A percentile compares a stretch with the other conserved stretches of the same genome.
Conservation (phyloP, 2,888 invertebrate genomes). For the Sylvicola fuscatus region DNA sequence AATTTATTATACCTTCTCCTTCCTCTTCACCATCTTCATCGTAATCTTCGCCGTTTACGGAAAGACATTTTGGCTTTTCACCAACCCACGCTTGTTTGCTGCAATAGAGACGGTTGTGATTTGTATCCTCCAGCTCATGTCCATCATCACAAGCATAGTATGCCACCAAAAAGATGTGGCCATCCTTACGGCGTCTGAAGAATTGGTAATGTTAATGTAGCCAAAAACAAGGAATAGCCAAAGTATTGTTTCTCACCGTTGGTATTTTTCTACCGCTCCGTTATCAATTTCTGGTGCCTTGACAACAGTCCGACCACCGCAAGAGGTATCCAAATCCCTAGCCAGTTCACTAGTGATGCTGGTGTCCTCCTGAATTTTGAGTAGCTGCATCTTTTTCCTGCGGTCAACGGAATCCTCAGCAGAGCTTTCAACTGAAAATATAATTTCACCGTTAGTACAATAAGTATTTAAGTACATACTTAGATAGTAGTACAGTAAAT, state of each 20-base stretch:
- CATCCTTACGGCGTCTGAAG: constrained; percentile 16
- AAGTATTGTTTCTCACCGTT: constrained; percentile 9
- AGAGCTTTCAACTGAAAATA: neutral
- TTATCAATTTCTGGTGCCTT: constrained; percentile 22
- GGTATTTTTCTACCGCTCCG: constrained; percentile 20
- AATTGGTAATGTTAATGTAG: neutral
- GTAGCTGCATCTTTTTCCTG: constrained; percentile 2
- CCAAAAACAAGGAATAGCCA: neutral
- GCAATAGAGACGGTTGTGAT: constrained; percentile 32
- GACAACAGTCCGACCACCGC: constrained; percentile 17
- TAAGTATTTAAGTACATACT: constrained; percentile 5
- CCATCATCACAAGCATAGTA: constrained; percentile 32
- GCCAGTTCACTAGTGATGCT: constrained; percentile 16
- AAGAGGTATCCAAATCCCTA: constrained; percentile 19
- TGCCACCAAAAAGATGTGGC: constrained; percentile 32
- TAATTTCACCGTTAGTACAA: constrained; percentile 3
- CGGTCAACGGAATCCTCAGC: neutral
- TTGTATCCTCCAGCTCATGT: constrained; percentile 26
- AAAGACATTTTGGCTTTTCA: constrained; percentile 28
- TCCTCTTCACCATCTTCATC: constrained; percentile 1
- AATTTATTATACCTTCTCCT: constrained; percentile 1
- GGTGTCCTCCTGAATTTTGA: constrained; percentile 17
- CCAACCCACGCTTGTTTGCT: constrained; percentile 35
- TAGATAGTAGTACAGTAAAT: no score
- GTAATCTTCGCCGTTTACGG: constrained; percentile 6